These are phyloP conservation scores for Ernsta delagoae DNA, from an alignment of 2,888 invertebrate genomes.

Conservation along the genomic window DNA sequence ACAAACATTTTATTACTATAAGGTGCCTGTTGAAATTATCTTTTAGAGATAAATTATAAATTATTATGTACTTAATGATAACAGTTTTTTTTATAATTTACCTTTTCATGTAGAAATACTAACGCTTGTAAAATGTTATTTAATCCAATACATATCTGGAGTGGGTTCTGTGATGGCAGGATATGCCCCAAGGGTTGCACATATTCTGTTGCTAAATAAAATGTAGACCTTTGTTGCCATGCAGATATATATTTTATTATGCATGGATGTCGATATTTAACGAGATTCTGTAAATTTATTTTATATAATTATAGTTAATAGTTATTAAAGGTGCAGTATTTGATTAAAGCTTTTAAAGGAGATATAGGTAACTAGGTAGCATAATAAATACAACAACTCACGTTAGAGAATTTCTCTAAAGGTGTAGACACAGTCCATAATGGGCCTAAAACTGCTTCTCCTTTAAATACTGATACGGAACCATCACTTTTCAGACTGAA, in stretches of 20 bases:
- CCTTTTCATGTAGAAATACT: constrained; percentile 93
- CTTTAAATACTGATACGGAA: constrained; percentile 90
- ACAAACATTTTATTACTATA: too few relatives aligned
- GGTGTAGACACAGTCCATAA: constrained; percentile 88
- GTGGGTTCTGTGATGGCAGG: constrained; percentile 87
- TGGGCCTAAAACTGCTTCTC: constrained; percentile 88
- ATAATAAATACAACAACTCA: constrained; percentile 58
- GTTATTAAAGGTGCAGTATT: neutral
- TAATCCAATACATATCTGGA: constrained; percentile 94
- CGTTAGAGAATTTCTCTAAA: constrained; percentile 91
- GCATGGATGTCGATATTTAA: constrained; percentile 94
- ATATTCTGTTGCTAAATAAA: constrained; percentile 92
- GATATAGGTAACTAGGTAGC: neutral
- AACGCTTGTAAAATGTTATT: constrained; percentile 92
- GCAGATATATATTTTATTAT: constrained; percentile 93
- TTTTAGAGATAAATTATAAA: too few relatives aligned
- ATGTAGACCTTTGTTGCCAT: constrained; percentile 90
- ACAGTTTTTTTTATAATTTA: constrained; percentile 49
- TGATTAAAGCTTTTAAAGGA: neutral
- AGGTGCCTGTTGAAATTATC: too few relatives aligned
- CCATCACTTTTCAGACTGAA: constrained; percentile 83
- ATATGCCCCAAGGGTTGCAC: constrained; percentile 90
- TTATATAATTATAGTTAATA: too few relatives aligned
- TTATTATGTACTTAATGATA: too few relatives aligned
- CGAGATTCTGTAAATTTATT: constrained; percentile 87